Conservation (phyloP, 1,140 invertebrate genomes). For the Euwallacea fornicatus region DNA sequence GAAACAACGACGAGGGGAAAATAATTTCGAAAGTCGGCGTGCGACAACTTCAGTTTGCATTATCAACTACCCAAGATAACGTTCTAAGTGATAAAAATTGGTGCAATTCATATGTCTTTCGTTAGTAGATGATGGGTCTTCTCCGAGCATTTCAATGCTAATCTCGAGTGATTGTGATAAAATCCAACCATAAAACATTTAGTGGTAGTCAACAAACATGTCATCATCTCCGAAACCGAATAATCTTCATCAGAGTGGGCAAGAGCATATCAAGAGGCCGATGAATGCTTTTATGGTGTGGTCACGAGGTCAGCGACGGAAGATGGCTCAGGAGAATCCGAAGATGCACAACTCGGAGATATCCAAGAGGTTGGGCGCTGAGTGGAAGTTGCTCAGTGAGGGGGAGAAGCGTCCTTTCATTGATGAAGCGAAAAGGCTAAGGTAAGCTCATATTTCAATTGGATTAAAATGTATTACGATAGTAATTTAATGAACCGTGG, state of each 20-base stretch:
- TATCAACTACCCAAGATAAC: slow-evolving; percentile 29
- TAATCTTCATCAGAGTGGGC: slow-evolving; percentile 29
- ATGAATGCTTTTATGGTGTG: slow-evolving; percentile 96
- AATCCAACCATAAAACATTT: background rate
- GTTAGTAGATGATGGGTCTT: slow-evolving; percentile 2
- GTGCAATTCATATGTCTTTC: slow-evolving; percentile 28
- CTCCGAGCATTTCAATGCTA: background rate
- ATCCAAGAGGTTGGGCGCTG: slow-evolving; percentile 83
- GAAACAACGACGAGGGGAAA: slow-evolving; percentile 13
- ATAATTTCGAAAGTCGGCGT: slow-evolving; percentile 29
- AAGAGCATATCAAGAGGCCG: slow-evolving; percentile 84
- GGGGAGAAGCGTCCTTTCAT: slow-evolving; percentile 93
- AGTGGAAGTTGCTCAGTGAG: slow-evolving; percentile 89
- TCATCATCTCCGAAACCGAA: slow-evolving; percentile 52
- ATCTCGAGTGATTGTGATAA: too few species aligned
- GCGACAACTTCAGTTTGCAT: slow-evolving; percentile 27
- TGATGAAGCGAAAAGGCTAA: slow-evolving; percentile 91
- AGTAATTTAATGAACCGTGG: too few species aligned
- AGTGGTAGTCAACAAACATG: slow-evolving; percentile 8
- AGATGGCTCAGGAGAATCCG: slow-evolving; percentile 98
- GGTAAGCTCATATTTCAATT: slow-evolving; percentile 62
- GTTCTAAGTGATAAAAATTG: slow-evolving; percentile 27
- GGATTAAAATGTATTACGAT: too few species aligned
- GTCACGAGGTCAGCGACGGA: slow-evolving; percentile 84
- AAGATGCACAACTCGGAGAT: slow-evolving; percentile 98